These are phyloP conservation scores for Drosophila parvula DNA, from an alignment of 1,140 invertebrate genomes.

Conservation along the genomic window DNA sequence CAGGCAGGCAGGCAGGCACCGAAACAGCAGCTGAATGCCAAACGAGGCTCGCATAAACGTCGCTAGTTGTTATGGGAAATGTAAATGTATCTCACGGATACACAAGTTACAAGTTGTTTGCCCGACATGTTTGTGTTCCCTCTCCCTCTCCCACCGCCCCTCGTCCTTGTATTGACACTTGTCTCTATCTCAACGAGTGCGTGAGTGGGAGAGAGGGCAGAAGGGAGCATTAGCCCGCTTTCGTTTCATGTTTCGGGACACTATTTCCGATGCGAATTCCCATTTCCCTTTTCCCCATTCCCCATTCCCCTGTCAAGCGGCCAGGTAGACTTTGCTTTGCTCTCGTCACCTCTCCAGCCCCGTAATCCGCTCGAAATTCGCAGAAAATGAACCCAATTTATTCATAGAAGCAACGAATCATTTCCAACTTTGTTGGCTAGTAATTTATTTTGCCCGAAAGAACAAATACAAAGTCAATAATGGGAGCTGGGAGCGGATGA, in stretches of 20 bases:
- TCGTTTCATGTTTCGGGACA: slow-evolving; percentile 36
- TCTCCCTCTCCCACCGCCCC: slow-evolving; percentile 2
- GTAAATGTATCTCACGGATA: slow-evolving; percentile 63
- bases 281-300: slow-evolving; percentile 27
- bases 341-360: not conserved
- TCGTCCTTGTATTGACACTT: slow-evolving; percentile 41
- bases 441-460: slow-evolving; percentile 21
- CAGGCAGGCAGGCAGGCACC: slow-evolving; percentile 17
- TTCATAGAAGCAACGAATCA: slow-evolving; percentile 39
- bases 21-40: slow-evolving; percentile 46
- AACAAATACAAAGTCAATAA: slow-evolving; percentile 9
- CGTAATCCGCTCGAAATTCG: slow-evolving; percentile 19
- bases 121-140: slow-evolving; percentile 47
- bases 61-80: slow-evolving; percentile 65
- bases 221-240: slow-evolving; percentile 18
- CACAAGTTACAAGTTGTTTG: slow-evolving; percentile 66
- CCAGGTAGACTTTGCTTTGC: slow-evolving; percentile 18
- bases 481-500: not conserved
- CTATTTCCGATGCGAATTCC: slow-evolving; percentile 42
- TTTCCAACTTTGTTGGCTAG: slow-evolving; percentile 31
- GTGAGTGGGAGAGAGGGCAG: slow-evolving; percentile 1
- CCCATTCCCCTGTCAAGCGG: slow-evolving; percentile 24
- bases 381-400: slow-evolving; percentile 47
- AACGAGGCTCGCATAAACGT: slow-evolving; percentile 55
- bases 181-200: slow-evolving; percentile 44